A percentile compares a stretch with the other conserved stretches of the same genome.
These are phyloP conservation scores for Mormyrops attenuatus DNA, from an alignment of 2,797 vertebrate genomes.

Conservation along the genomic window DNA sequence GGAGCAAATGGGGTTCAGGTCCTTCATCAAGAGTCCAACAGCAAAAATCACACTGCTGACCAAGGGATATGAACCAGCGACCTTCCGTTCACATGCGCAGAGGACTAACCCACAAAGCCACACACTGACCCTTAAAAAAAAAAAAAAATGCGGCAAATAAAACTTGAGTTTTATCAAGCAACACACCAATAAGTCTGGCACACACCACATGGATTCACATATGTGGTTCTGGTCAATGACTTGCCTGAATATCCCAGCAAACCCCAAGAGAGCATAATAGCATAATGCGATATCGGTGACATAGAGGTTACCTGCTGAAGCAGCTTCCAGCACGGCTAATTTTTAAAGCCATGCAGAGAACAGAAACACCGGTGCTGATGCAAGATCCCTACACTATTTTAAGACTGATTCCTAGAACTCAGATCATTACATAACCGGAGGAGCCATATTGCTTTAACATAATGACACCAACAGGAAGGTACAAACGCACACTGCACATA, in stretches of 20 bases:
- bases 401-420: slow-evolving; percentile 32
- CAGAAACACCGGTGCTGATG: slow-evolving; percentile 32
- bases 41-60: not conserved
- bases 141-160: not conserved
- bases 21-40: not conserved
- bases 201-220: not conserved
- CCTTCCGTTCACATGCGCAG: not conserved
- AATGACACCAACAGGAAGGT: not conserved
- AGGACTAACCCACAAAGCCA: not conserved
- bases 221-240: not conserved
- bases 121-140: not conserved
- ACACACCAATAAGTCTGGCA: not conserved
- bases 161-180: not conserved
- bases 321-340: slow-evolving; percentile 16
- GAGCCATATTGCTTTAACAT: slow-evolving; percentile 23
- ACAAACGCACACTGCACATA: not conserved
- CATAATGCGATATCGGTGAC: not conserved
- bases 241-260: not conserved
- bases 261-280: not conserved
- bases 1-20: not conserved
- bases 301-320: not conserved
- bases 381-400: slow-evolving; percentile 34
- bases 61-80: not conserved
- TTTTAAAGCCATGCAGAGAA: slow-evolving; percentile 12
- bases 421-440: slow-evolving; percentile 28